Base-by-base conservation (phyloP, 2,113 vertebrate genomes). In the Heterocephalus glaber region DNA sequence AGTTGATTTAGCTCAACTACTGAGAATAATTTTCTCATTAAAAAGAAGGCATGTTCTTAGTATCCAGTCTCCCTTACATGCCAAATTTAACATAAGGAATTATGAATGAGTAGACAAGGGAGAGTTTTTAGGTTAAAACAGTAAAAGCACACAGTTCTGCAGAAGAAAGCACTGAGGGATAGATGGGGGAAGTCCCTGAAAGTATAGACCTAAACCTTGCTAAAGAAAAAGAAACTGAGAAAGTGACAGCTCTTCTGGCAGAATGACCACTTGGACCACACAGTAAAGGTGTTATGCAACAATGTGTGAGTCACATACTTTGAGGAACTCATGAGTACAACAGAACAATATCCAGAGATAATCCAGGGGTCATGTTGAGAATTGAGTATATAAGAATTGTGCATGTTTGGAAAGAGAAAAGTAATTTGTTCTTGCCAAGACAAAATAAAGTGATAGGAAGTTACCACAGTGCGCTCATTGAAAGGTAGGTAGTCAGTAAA, bases 1-100 rank as follows among this genome's bases (percentile, higher is more conserved):
- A 77, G 3, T 90, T 88, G 65, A 80, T 89, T 93, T 44, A 87
- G 41, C 49, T 86, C n/a, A 7, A 88, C 14, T 91, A 89, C 44
- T 65, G 49, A 54, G 52, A 92, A 63, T 22, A 33, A 76, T 77
- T 94, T 90, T 5, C 47, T 76, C 22, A 70, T 74, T 68, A 41
- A 22, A 41, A 93, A 86, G 38, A 66, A 84, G 8, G 0, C 3
- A 63, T 19, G 1, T 54, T 80, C 63, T 85, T 95, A 77, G 5
- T 47, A 82, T 17, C 0, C 33, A 93, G n/a, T 89, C 9, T 5
- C 0, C 33, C 19, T 56, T 83, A 70, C 35, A 58, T 11, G 52
- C 72, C 83, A 63, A 91, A 94, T 83, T 68, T 79, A 66, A 30
- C 44, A 77, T 47, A 95, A 0, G 10, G 4, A 1, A 7, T 82